These are phyloP conservation scores for Calycopis cecrops DNA, from an alignment of 1,140 invertebrate species.

Conservation along the genomic window DNA sequence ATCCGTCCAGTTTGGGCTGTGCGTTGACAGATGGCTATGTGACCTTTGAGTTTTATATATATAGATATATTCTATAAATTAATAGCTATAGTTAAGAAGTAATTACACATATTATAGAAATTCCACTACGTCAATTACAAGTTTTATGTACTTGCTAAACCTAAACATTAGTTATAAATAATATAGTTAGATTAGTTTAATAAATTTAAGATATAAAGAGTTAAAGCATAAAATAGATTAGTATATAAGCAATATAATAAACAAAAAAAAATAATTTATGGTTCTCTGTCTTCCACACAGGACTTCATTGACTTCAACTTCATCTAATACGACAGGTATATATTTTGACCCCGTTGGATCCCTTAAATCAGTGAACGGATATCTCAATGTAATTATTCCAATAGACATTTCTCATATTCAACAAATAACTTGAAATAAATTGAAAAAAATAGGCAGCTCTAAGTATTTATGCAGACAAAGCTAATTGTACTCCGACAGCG, in stretches of 20 bases:
- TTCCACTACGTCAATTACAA: too few species aligned
- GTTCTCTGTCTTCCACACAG: conserved; percentile 4
- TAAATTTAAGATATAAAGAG: background rate
- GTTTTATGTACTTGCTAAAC: too few species aligned
- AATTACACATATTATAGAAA: background rate
- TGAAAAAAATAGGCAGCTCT: conserved; percentile 16
- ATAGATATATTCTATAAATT: too few species aligned
- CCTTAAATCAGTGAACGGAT: conserved; percentile 5
- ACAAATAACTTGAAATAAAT: conserved; percentile 17
- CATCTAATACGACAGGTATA: too few species aligned
- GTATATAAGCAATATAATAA: conserved; percentile 10
- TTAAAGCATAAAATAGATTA: background rate
- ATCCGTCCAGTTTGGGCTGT: too few species aligned
- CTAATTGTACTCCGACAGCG: conserved; percentile 10
- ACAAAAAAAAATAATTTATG: background rate
- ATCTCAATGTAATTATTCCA: conserved; percentile 10
- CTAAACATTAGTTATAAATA: background rate
- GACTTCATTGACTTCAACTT: too few species aligned
- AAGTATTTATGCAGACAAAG: conserved; percentile 24
- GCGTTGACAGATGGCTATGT: too few species aligned
- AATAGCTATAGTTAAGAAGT: background rate
- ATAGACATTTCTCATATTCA: conserved; percentile 14
- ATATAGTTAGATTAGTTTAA: background rate
- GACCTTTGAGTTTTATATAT: too few species aligned
- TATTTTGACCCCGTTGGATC: background rate